These are phyloP conservation scores for Solen grandis DNA, from an alignment of 1,140 invertebrate genomes.

Conservation along the genomic window DNA sequence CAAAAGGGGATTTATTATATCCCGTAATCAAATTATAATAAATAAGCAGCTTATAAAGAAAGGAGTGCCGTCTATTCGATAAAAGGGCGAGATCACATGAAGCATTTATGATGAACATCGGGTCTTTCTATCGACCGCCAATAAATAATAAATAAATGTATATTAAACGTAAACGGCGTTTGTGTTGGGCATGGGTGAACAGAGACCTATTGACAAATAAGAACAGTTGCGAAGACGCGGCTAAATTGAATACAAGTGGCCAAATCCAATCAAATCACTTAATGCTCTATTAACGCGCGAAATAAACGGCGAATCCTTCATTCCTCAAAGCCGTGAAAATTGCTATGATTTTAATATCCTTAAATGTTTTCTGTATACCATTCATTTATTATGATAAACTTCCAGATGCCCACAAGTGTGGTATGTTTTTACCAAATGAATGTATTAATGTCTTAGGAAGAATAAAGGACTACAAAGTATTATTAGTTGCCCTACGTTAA, in stretches of 20 bases:
- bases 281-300: slow-evolving; percentile 49
- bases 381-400: slow-evolving; percentile 28
- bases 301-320: slow-evolving; percentile 33
- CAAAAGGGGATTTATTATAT: slow-evolving; percentile 34
- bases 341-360: too few species aligned
- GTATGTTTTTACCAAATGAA: slow-evolving; percentile 7
- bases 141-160: slow-evolving; percentile 56
- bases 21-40: slow-evolving; percentile 43
- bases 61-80: slow-evolving; percentile 15
- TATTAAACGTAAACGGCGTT: neutral
- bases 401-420: slow-evolving; percentile 12
- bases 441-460: neutral
- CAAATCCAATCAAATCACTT: slow-evolving; percentile 13
- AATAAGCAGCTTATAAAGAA: slow-evolving; percentile 37
- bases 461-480: neutral
- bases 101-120: slow-evolving; percentile 22
- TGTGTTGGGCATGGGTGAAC: neutral
- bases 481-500: too few species aligned
- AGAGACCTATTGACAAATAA: slow-evolving; percentile 21
- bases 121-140: slow-evolving; percentile 12
- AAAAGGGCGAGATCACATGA: slow-evolving; percentile 24
- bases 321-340: slow-evolving; percentile 3
- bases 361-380: neutral
- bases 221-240: slow-evolving; percentile 32
- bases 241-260: slow-evolving; percentile 50